Evolutionary conservation across 2,113 vertebrate genomes (phyloP).

Genomic region (Caracal caracal): DNA sequence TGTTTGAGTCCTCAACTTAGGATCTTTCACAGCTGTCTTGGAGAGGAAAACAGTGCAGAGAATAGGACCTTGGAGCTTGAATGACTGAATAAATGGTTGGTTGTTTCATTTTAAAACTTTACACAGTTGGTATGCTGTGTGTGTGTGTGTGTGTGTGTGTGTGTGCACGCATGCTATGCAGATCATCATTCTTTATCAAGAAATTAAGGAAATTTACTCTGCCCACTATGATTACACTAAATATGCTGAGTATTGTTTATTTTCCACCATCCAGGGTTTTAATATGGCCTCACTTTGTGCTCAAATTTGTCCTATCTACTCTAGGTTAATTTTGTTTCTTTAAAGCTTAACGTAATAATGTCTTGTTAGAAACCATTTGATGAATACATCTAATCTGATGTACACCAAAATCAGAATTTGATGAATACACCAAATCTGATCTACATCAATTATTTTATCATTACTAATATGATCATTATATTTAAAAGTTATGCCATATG

Average conservation of each 20-base stretch:
- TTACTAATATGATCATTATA: neutral
- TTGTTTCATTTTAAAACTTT: neutral
- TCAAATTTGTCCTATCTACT: neutral
- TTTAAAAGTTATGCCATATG: neutral
- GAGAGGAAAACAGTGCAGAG: neutral
- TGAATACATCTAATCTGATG: neutral
- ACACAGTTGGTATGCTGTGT: neutral
- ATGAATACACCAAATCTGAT: neutral
- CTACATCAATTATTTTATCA: neutral
- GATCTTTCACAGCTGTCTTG: neutral
- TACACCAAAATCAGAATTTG: too few relatives aligned
- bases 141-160: neutral
- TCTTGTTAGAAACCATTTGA: neutral
- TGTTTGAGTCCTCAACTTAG: neutral
- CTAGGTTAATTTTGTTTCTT: neutral
- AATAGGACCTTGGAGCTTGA: neutral
- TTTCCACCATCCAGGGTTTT: neutral
- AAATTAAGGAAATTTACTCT: neutral
- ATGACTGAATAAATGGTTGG: neutral
- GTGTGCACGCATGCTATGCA: too few relatives aligned
- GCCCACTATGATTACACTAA: neutral
- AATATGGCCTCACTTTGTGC: neutral
- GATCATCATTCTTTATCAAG: neutral
- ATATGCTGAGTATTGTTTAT: neutral
- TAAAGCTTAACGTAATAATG: neutral